Base-by-base conservation (phyloP, 2,888 invertebrate species). In the Patella depressa region DNA sequence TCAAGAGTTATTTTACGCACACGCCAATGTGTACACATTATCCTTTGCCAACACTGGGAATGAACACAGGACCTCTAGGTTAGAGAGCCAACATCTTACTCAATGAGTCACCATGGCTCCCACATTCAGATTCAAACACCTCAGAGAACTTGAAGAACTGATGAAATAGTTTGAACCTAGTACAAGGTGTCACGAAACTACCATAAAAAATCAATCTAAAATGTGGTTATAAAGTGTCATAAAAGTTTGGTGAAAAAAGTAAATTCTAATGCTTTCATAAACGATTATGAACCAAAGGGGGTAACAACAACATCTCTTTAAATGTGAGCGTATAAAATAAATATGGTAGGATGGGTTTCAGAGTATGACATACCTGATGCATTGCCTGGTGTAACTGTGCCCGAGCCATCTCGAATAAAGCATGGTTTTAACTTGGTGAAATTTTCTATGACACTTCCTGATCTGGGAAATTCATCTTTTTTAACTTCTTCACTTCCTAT, bases 391-490 rank as follows among this genome's bases (percentile, higher is more conserved):
- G 96, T 96, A 7, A 96, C 95, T 0, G 95, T 94, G 5, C 93
- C 93, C 19, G 87, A 78, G 53, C 86, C 90, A 89, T 94, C 94
- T 84, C 93, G 93, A 34, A 93, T 87, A 91, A 96, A 96, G 70
- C 92, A 94, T 0, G 96, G 94, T 83, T 92, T 93, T 54, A 96
- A 90, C 89, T 94, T 94, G 78, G 93, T 89, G 71, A 96, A 91
- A 11, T 89, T 90, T 85, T 95, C 95, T 0, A 93, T 71, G 14
- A 94, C 95, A 17, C 94, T 93, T 14, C 93, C 94, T 65, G 91
- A 90, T 87, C 94, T 94, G 5, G 95, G 95, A 90, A 93, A 95
- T 92, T 96, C 96, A 91, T 96, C 96, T 80, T 92, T 86, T 14
- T 76, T 85, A 2, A 90, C 85, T 57, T 82, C 82, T 14, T 83